Evolutionary conservation across 1,140 invertebrate species (phyloP).

Genomic region (Lutraria rhynchaena): DNA sequence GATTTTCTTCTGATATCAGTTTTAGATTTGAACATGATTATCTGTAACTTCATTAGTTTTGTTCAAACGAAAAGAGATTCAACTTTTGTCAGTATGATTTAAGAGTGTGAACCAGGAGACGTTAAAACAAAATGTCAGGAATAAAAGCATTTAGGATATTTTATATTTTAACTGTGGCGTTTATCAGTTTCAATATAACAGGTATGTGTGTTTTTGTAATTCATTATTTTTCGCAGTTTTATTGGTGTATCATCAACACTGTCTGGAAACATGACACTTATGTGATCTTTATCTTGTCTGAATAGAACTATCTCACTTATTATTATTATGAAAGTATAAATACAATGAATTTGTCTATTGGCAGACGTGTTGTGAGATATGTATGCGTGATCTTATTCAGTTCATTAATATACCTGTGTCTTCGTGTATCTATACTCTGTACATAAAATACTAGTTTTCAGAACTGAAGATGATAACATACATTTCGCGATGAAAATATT

Average conservation of each 20-base stretch:
- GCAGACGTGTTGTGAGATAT: background rate
- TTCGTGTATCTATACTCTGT: too few relatives aligned
- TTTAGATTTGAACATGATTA: background rate
- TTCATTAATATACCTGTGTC: too few relatives aligned
- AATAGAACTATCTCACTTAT: background rate
- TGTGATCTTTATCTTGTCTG: slow-evolving; percentile 11
- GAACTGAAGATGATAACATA: too few relatives aligned
- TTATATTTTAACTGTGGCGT: background rate
- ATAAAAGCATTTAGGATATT: background rate
- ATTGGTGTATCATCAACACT: too few relatives aligned
- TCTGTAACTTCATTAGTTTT: background rate
- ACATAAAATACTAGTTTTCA: too few relatives aligned
- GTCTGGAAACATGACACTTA: background rate
- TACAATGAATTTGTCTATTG: background rate
- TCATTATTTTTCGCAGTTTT: background rate
- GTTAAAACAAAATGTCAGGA: background rate
- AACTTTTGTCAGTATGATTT: background rate
- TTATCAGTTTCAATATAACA: slow-evolving; percentile 3
- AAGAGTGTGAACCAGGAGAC: background rate
- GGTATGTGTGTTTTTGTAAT: slow-evolving; percentile 10
- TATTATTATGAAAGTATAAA: slow-evolving; percentile 10
- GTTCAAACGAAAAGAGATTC: background rate
- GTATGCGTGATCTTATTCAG: too few relatives aligned
- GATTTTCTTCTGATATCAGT: background rate
- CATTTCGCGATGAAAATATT: too few relatives aligned